These are phyloP conservation scores for Griposia aprilina DNA, from an alignment of 2,888 invertebrate genomes.

Conservation along the genomic window DNA sequence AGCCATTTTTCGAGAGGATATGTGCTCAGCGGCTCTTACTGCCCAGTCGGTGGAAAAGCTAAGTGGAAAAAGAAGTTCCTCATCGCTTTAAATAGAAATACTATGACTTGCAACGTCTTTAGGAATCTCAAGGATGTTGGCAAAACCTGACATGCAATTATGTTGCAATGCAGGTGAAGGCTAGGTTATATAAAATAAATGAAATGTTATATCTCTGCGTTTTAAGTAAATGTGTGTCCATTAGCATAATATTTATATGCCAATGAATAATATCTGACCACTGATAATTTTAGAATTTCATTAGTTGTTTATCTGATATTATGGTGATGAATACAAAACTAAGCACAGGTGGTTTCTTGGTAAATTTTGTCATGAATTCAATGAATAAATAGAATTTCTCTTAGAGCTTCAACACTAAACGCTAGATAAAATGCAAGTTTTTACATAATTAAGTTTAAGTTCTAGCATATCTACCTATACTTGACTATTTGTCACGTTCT, in stretches of 20 bases:
- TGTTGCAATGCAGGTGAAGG: constrained; percentile 52
- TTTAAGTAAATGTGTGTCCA: constrained; percentile 51
- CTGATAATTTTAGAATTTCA: constrained; percentile 14
- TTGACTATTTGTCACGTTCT: too few species aligned
- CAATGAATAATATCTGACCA: constrained; percentile 17
- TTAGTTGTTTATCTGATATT: background rate
- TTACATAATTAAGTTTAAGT: too few species aligned
- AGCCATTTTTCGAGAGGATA: background rate
- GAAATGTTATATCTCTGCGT: constrained; percentile 29
- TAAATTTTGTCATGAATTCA: too few species aligned
- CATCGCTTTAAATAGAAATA: constrained; percentile 19
- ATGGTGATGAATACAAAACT: background rate
- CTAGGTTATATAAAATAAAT: constrained; percentile 29
- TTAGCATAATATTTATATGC: constrained; percentile 47
- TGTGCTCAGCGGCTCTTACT: too few species aligned
- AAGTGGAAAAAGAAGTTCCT: background rate
- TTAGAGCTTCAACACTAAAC: too few species aligned
- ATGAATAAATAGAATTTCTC: too few species aligned
- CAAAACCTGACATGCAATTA: constrained; percentile 44
- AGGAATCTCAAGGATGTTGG: constrained; percentile 17
- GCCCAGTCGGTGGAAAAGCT: background rate
- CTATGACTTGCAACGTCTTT: background rate
- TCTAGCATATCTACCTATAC: too few species aligned
- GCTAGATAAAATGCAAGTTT: too few species aligned
- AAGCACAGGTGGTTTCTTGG: background rate